phyloP scores from a whole-genome alignment of 2,797 vertebrate species.

The Fistularia tabacaria region DNA sequence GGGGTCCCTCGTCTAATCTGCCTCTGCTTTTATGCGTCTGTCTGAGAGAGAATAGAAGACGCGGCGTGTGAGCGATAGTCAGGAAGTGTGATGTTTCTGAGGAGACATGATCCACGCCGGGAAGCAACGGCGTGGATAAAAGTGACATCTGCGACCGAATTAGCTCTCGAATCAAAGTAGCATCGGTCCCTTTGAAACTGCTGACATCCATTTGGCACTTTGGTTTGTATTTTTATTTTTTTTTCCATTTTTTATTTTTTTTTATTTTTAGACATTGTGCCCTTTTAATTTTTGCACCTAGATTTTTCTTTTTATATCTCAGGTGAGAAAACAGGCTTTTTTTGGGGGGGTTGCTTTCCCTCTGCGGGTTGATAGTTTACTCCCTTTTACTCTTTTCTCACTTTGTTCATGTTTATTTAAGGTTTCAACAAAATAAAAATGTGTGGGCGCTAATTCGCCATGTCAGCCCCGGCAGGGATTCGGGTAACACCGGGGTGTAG shows the following conservation, averaged over 20 bases:
- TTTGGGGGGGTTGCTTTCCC: too few relatives aligned
- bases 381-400: too few relatives aligned
- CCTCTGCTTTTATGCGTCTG: slow-evolving; percentile 18
- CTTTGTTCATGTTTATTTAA: slow-evolving; percentile 25
- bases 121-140: slow-evolving; percentile 6
- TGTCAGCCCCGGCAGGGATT: slow-evolving; percentile 45
- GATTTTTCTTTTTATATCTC: slow-evolving; percentile 27
- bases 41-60: slow-evolving; percentile 24
- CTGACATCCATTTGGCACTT: slow-evolving; percentile 15
- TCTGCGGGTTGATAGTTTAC: too few relatives aligned
- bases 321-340: slow-evolving; percentile 15
- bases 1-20: slow-evolving; percentile 14
- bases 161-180: slow-evolving; percentile 28
- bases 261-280: slow-evolving; percentile 20
- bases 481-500: slow-evolving; percentile 31
- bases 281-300: slow-evolving; percentile 11
- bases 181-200: slow-evolving; percentile 19
- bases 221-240: too few relatives aligned
- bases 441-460: slow-evolving; percentile 34
- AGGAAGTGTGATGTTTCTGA: slow-evolving; percentile 26
- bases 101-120: slow-evolving; percentile 26
- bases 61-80: too few relatives aligned
- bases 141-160: too few relatives aligned
- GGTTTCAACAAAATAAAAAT: slow-evolving; percentile 3
- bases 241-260: slow-evolving; percentile 2